Conservation (phyloP, 2,113 vertebrate genomes). For the Pteronura brasiliensis region DNA sequence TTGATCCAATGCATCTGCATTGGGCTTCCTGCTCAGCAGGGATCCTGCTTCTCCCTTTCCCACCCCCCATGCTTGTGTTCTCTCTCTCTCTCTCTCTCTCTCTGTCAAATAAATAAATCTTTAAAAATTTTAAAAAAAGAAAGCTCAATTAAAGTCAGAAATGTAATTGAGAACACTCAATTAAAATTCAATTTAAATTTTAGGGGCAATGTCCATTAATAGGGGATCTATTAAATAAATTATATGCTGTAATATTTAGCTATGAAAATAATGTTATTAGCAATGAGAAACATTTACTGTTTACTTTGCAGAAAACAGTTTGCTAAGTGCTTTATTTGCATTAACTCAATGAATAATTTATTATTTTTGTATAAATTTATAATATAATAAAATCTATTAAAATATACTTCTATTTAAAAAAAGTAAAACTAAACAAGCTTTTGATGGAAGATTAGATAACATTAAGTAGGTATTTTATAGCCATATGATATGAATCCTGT, state of each 20-base stretch:
- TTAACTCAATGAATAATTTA: not conserved
- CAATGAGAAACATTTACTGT: not conserved
- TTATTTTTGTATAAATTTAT: not conserved
- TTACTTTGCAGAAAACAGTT: not conserved
- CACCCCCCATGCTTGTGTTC: not conserved
- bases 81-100: not conserved
- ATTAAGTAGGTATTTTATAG: not conserved
- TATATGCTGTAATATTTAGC: not conserved
- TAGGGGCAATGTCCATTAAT: not conserved
- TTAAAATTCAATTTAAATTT: slow-evolving; percentile 38
- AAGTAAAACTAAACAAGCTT: not conserved
- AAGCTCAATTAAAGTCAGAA: not conserved
- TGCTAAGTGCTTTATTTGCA: slow-evolving; percentile 21
- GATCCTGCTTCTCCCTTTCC: not conserved
- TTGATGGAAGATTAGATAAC: not conserved
- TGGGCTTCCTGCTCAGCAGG: too few relatives aligned
- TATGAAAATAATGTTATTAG: not conserved
- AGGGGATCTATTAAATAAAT: slow-evolving; percentile 34
- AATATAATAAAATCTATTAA: not conserved
- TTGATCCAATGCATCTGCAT: too few relatives aligned
- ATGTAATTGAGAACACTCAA: not conserved
- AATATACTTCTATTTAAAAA: not conserved
- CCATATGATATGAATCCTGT: not conserved
- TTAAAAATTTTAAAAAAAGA: not conserved
- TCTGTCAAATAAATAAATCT: not conserved